A percentile compares a stretch with the other conserved stretches of the same genome.
These are phyloP conservation scores for Pegea sp. DNA, from an alignment of 23 tunicate species.

Conservation along the genomic window DNA sequence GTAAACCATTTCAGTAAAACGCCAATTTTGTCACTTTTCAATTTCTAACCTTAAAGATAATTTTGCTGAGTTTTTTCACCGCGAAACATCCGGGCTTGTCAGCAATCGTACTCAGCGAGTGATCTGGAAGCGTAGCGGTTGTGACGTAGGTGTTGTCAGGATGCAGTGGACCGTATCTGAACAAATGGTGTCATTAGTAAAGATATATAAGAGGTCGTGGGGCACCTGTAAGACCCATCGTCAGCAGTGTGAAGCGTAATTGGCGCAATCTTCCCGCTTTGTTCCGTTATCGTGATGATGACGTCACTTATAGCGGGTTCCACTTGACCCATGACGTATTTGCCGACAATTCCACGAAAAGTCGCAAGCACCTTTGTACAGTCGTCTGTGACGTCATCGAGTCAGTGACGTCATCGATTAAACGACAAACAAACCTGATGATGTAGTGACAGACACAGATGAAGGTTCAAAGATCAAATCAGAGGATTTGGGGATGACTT, in stretches of 20 bases:
- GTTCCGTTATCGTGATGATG: slow-evolving; percentile 18
- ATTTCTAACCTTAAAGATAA: slow-evolving; percentile 34
- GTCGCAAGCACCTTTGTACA: slow-evolving; percentile 34
- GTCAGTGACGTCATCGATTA: no score
- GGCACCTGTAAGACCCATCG: slow-evolving; percentile 55
- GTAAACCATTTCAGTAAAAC: neutral
- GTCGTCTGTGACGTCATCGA: no score
- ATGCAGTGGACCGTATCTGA: slow-evolving; percentile 56
- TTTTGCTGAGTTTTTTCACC: slow-evolving; percentile 64
- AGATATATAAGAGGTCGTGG: no score
- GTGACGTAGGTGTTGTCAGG: slow-evolving; percentile 24
- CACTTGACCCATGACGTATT: slow-evolving; percentile 32
- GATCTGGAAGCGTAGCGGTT: slow-evolving; percentile 37
- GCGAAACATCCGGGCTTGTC: slow-evolving; percentile 23
- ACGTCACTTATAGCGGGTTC: slow-evolving; percentile 32
- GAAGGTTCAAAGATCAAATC: slow-evolving; percentile 44
- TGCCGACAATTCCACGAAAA: slow-evolving; percentile 63
- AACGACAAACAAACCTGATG: slow-evolving; percentile 51
- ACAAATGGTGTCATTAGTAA: no score
- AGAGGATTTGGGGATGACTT: slow-evolving; percentile 23
- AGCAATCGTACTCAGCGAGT: slow-evolving; percentile 23
- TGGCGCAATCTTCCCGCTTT: slow-evolving; percentile 7
- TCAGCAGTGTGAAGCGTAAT: slow-evolving; percentile 18
- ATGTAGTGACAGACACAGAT: slow-evolving; percentile 12
- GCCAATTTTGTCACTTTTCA: neutral